phyloP scores from a whole-genome alignment of 2,888 invertebrate species.

The Boloria selene region DNA sequence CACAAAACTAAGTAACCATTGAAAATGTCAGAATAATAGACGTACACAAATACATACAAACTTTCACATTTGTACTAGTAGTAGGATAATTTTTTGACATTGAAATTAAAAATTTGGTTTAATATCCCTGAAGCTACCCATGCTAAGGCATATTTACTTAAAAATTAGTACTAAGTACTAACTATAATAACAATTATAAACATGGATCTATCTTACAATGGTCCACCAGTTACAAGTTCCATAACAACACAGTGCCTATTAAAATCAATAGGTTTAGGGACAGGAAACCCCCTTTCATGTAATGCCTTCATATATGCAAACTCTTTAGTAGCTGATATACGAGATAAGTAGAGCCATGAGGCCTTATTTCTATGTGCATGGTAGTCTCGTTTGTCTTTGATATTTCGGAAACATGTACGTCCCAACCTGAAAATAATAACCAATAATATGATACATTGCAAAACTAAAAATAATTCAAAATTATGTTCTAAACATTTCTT shows the following conservation, averaged over 20 bases:
- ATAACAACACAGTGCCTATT: slow-evolving; percentile 98
- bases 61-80: too few relatives aligned
- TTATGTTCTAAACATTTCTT: background rate
- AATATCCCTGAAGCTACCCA: too few relatives aligned
- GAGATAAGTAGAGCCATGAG: slow-evolving; percentile 98
- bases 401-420: slow-evolving; percentile 96
- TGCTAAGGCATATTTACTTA: too few relatives aligned
- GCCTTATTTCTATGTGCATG: slow-evolving; percentile 93
- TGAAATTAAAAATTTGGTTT: too few relatives aligned
- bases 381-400: slow-evolving; percentile 98
- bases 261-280: slow-evolving; percentile 96
- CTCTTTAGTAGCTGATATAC: slow-evolving; percentile 98
- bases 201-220: slow-evolving; percentile 83
- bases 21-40: too few relatives aligned
- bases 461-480: background rate
- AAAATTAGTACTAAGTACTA: background rate
- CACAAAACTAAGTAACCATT: too few relatives aligned
- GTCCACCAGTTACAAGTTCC: slow-evolving; percentile 93
- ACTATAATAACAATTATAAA: background rate
- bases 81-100: too few relatives aligned
- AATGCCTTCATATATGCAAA: slow-evolving; percentile 98
- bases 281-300: slow-evolving; percentile 94
- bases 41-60: too few relatives aligned
- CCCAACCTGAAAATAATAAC: slow-evolving; percentile 86
- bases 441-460: background rate